Conservation (phyloP, 2,797 vertebrate species). For the Adrianichthys oophorus region DNA sequence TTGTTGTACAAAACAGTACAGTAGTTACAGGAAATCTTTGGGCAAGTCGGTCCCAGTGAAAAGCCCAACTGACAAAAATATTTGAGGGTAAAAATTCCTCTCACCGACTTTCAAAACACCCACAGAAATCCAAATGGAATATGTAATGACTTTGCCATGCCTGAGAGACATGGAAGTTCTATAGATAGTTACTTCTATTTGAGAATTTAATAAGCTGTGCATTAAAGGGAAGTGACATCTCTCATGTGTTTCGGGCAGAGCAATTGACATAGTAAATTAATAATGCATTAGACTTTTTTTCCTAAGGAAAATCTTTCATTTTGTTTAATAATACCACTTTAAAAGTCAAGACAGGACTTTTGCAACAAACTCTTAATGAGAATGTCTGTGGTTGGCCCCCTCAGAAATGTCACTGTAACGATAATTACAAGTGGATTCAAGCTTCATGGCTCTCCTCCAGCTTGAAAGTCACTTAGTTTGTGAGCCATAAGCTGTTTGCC, state of each 20-base stretch:
- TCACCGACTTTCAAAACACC: slow-evolving; percentile 18
- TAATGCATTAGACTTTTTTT: slow-evolving; percentile 6
- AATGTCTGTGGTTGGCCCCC: slow-evolving; percentile 30
- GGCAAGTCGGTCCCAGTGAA: slow-evolving; percentile 31
- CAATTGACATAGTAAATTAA: slow-evolving; percentile 11
- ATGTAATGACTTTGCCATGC: slow-evolving; percentile 34
- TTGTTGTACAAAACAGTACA: slow-evolving; percentile 50
- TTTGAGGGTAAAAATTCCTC: slow-evolving; percentile 35
- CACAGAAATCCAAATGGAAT: slow-evolving; percentile 33
- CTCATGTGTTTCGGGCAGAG: slow-evolving; percentile 28
- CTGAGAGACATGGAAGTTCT: slow-evolving; percentile 40
- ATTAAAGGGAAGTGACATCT: slow-evolving; percentile 18
- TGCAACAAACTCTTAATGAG: slow-evolving; percentile 23
- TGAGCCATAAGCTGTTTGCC: background rate
- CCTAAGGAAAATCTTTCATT: slow-evolving; percentile 2
- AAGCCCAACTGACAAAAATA: slow-evolving; percentile 49
- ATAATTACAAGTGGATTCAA: slow-evolving; percentile 21
- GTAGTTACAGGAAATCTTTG: slow-evolving; percentile 40
- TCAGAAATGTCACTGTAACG: slow-evolving; percentile 31
- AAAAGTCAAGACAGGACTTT: slow-evolving; percentile 11
- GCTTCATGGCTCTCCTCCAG: slow-evolving; percentile 36
- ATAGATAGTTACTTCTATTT: slow-evolving; percentile 27
- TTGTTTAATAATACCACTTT: slow-evolving; percentile 3
- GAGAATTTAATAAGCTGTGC: slow-evolving; percentile 29
- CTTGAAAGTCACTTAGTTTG: slow-evolving; percentile 23